Evolutionary conservation across 2,113 vertebrate species (phyloP).

Genomic region (Zosterops japonicus): DNA sequence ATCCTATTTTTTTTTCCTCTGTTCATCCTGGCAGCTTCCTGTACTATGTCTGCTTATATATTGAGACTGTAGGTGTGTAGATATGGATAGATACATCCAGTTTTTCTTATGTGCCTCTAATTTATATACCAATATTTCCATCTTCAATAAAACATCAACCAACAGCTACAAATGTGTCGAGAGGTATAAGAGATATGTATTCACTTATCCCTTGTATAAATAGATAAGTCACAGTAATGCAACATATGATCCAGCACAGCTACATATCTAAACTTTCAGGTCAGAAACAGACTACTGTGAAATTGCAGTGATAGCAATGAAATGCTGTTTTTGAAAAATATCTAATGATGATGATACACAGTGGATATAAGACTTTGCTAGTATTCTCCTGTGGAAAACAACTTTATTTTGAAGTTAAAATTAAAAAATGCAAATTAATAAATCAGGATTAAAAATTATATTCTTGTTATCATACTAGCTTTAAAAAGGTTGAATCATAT

Average conservation of each 20-base stretch:
- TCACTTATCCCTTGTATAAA: background rate
- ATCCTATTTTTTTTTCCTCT: background rate
- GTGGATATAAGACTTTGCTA: background rate
- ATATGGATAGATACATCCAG: background rate
- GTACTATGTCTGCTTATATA: background rate
- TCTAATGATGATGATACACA: background rate
- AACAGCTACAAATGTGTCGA: background rate
- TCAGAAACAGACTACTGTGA: background rate
- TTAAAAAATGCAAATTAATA: background rate
- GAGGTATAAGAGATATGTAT: background rate
- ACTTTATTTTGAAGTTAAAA: background rate
- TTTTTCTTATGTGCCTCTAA: background rate
- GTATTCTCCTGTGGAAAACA: background rate
- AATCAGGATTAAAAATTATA: background rate
- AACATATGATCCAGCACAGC: background rate
- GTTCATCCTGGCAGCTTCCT: background rate
- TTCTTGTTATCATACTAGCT: background rate
- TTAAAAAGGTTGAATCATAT: background rate
- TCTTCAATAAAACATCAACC: background rate
- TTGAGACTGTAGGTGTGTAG: background rate
- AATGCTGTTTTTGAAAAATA: background rate
- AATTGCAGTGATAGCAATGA: background rate
- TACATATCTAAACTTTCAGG: background rate
- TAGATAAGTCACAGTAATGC: background rate
- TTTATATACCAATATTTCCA: background rate